These are phyloP conservation scores for Ranitomeya imitator DNA, from an alignment of 2,113 vertebrate genomes.

Conservation along the genomic window DNA sequence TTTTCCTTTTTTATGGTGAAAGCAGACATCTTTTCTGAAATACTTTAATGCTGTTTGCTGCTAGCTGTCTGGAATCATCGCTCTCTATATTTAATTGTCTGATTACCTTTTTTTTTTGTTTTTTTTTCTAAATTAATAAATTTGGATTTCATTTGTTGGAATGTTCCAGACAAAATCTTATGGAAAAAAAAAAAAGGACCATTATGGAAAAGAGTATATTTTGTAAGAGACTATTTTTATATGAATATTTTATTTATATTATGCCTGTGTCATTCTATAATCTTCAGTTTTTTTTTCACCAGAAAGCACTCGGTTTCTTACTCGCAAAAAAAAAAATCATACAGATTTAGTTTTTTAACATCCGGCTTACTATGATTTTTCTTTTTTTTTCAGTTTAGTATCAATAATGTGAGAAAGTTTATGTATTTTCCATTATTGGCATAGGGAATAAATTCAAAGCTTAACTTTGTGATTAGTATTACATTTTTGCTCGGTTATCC, in stretches of 20 bases:
- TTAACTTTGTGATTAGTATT: conserved; percentile 64
- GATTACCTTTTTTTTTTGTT: conserved; percentile 55
- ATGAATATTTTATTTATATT: conserved; percentile 94
- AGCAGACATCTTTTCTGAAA: conserved; percentile 66
- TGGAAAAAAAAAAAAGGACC: conserved; percentile 78
- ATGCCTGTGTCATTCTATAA: conserved; percentile 74
- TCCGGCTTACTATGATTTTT: conserved; percentile 60
- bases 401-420: background rate
- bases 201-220: conserved; percentile 89
- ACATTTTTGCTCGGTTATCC: conserved; percentile 69
- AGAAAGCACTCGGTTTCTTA: conserved; percentile 67
- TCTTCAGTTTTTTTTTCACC: conserved; percentile 70
- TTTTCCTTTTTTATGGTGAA: conserved; percentile 67
- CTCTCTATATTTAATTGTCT: conserved; percentile 65
- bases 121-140: conserved; percentile 62
- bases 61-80: conserved; percentile 86
- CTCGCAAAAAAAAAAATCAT: conserved; percentile 64
- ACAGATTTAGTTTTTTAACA: conserved; percentile 60
- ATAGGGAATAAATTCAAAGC: background rate
- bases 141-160: conserved; percentile 67
- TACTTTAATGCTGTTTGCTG: conserved; percentile 83
- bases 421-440: background rate
- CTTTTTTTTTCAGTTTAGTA: background rate
- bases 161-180: conserved; percentile 75
- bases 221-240: conserved; percentile 99